Evolutionary conservation across 2,797 vertebrate species (phyloP).

Genomic region (Stomatorhinus walkeri): DNA sequence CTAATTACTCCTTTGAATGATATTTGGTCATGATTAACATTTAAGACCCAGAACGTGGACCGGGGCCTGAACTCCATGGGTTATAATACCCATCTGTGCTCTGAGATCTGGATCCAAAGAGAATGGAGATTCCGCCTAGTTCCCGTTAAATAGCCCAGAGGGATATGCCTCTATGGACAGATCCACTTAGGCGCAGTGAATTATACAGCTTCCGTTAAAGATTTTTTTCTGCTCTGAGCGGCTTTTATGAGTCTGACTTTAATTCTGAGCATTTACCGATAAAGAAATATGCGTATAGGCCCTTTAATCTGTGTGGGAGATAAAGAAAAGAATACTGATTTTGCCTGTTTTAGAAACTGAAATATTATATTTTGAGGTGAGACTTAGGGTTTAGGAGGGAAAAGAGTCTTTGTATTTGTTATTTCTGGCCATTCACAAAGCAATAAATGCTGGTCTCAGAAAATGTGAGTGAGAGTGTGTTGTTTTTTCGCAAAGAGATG

Average conservation of each 20-base stretch:
- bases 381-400: neutral
- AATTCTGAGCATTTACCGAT: neutral
- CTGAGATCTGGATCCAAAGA: neutral
- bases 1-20: neutral
- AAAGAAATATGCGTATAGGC: neutral
- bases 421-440: neutral
- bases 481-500: neutral
- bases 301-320: neutral
- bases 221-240: neutral
- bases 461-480: neutral
- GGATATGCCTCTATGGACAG: neutral
- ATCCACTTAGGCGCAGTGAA: neutral
- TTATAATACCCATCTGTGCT: neutral
- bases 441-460: neutral
- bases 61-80: neutral
- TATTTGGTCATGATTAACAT: neutral
- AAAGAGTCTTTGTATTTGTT: neutral
- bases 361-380: neutral
- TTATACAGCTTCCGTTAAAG: neutral
- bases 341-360: neutral
- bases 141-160: neutral
- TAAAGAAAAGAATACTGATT: neutral
- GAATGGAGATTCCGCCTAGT: neutral
- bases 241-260: neutral
- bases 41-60: neutral